phyloP scores from a whole-genome alignment of 2,113 vertebrate species.

The Blennius ocellaris region DNA sequence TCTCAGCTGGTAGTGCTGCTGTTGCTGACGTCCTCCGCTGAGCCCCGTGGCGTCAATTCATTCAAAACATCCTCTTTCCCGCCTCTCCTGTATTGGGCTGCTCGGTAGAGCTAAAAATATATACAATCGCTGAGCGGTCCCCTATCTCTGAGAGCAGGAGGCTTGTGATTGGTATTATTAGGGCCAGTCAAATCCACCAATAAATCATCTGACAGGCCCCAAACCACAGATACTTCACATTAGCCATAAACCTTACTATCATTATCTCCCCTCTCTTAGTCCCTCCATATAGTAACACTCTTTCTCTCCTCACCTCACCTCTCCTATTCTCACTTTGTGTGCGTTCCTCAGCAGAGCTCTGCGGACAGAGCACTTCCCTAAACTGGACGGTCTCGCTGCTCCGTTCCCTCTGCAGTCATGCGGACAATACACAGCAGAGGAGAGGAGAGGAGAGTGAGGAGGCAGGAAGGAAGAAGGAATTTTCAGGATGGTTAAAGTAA shows the following conservation, averaged over 20 bases:
- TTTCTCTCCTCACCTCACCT: conserved; percentile 44
- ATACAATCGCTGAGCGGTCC: conserved; percentile 54
- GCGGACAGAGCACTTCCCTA: conserved; percentile 55
- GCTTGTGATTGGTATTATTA: conserved; percentile 51
- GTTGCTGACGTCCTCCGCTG: conserved; percentile 72
- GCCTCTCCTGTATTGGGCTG: conserved; percentile 66
- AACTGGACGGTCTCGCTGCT: conserved; percentile 61
- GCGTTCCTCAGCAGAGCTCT: conserved; percentile 59
- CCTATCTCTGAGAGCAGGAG: conserved; percentile 22
- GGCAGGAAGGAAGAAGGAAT: conserved; percentile 12
- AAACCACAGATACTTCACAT: conserved; percentile 48
- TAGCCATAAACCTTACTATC: conserved; percentile 47
- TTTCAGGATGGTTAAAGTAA: conserved; percentile 4
- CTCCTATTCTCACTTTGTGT: conserved; percentile 47
- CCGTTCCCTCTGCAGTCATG: conserved; percentile 68
- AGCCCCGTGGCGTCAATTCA: conserved; percentile 75
- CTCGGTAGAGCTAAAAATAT: conserved; percentile 70
- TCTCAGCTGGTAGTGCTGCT: conserved; percentile 69
- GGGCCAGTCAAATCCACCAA: conserved; percentile 45
- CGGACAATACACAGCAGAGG: conserved; percentile 41
- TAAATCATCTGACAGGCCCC: conserved; percentile 53
- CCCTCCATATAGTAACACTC: conserved; percentile 27
- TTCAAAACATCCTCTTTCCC: conserved; percentile 81
- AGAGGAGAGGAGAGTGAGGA: conserved; percentile 4
- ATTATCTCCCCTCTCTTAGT: conserved; percentile 37